phyloP scores from a whole-genome alignment of 2,797 vertebrate genomes.

The Hozukius guyotensis region DNA sequence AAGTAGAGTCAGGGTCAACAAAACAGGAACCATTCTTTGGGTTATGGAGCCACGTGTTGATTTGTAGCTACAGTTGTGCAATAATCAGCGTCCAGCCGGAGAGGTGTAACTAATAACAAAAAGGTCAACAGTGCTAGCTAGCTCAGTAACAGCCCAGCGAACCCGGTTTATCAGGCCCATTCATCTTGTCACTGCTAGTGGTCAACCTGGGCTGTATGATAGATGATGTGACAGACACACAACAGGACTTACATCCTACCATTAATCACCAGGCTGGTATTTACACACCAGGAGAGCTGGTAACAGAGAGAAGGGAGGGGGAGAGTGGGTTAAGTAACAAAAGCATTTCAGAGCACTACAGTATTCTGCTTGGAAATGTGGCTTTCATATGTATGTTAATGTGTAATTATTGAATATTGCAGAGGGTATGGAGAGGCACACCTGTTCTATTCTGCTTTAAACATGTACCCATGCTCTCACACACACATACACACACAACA shows the following conservation, averaged over 20 bases:
- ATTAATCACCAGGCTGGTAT: slow-evolving; percentile 78
- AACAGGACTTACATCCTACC: slow-evolving; percentile 66
- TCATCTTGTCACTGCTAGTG: slow-evolving; percentile 73
- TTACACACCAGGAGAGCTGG: slow-evolving; percentile 67
- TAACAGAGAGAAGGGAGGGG: slow-evolving; percentile 30
- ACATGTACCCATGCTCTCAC: slow-evolving; percentile 6
- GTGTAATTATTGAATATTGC: slow-evolving; percentile 40
- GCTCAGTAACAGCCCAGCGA: slow-evolving; percentile 22
- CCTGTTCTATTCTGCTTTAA: slow-evolving; percentile 43
- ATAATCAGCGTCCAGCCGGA: slow-evolving; percentile 13
- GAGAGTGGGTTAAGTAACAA: slow-evolving; percentile 7
- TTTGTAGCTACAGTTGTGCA: background rate
- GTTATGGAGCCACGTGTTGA: background rate
- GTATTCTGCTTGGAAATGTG: slow-evolving; percentile 16
- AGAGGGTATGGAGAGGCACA: slow-evolving; percentile 28
- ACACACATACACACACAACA: slow-evolving; percentile 22
- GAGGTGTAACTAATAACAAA: slow-evolving; percentile 26
- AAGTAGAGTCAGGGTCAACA: background rate
- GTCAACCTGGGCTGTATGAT: slow-evolving; percentile 73
- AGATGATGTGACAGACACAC: slow-evolving; percentile 73
- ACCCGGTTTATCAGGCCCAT: slow-evolving; percentile 44
- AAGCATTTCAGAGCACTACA: slow-evolving; percentile 23
- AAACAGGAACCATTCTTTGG: background rate
- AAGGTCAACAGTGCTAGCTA: slow-evolving; percentile 29
- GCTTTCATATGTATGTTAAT: slow-evolving; percentile 47